Percentiles rank a stretch among this genome's conserved stretches.
phyloP scores from a whole-genome alignment of 2,113 vertebrate genomes.

The Anolis sagrei region DNA sequence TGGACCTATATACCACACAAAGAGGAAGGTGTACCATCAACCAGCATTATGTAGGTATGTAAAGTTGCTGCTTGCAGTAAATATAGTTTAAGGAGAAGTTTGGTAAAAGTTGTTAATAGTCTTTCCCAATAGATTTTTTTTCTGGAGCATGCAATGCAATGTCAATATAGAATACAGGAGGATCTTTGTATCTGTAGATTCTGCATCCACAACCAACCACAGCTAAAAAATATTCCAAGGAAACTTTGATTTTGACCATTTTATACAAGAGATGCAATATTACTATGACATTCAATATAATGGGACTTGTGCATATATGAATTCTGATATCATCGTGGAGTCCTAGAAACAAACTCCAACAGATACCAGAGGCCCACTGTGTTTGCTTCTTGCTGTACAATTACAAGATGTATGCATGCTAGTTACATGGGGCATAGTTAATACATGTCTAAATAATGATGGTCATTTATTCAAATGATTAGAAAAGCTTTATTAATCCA shows the following conservation, averaged over 20 bases:
- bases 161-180: neutral
- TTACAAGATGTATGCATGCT: neutral
- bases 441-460: neutral
- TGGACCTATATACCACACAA: neutral
- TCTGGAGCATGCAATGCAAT: neutral
- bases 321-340: no score
- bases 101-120: neutral
- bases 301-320: no score
- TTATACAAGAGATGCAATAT: no score
- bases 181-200: no score
- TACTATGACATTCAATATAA: no score
- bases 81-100: neutral
- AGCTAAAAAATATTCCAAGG: no score
- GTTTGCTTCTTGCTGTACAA: no score
- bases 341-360: no score
- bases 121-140: neutral
- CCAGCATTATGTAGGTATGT: neutral
- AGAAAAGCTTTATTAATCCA: neutral
- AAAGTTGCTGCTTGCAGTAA: neutral
- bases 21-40: neutral
- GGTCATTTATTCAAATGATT: no score
- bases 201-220: no score
- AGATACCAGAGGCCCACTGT: no score
- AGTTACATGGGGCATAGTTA: neutral
- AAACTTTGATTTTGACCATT: no score